These are phyloP conservation scores for Ibycter americanus DNA, from an alignment of 2,797 vertebrate genomes.

Conservation along the genomic window DNA sequence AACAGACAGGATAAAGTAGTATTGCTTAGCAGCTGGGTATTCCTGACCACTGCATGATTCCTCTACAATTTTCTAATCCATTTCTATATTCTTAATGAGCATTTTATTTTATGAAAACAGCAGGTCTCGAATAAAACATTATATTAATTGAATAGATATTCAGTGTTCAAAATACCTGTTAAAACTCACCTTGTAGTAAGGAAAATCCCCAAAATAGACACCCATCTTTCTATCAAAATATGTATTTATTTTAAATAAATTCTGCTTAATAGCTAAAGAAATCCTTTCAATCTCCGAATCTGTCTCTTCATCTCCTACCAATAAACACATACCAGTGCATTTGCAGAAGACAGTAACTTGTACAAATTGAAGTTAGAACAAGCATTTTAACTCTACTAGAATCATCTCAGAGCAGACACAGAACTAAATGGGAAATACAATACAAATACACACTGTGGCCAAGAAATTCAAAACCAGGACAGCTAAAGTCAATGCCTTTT, in stretches of 20 bases:
- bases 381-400: not conserved
- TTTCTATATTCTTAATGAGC: not conserved
- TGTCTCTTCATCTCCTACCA: not conserved
- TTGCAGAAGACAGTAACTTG: not conserved
- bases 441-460: not conserved
- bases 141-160: not conserved
- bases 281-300: not conserved
- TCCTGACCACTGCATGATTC: not conserved
- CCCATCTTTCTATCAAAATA: not conserved
- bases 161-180: not conserved
- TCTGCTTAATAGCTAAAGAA: not conserved
- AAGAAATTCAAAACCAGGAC: not conserved
- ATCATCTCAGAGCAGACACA: not conserved
- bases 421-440: not conserved
- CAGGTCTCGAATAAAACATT: not conserved
- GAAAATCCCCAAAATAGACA: not conserved
- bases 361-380: no score
- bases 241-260: not conserved
- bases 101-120: not conserved
- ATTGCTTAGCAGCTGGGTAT: not conserved
- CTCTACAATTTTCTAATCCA: not conserved
- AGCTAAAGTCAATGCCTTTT: not conserved
- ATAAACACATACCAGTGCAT: not conserved
- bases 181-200: not conserved
- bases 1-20: not conserved